Base-by-base conservation (phyloP, 2,113 vertebrate genomes). In the Micromys minutus region DNA sequence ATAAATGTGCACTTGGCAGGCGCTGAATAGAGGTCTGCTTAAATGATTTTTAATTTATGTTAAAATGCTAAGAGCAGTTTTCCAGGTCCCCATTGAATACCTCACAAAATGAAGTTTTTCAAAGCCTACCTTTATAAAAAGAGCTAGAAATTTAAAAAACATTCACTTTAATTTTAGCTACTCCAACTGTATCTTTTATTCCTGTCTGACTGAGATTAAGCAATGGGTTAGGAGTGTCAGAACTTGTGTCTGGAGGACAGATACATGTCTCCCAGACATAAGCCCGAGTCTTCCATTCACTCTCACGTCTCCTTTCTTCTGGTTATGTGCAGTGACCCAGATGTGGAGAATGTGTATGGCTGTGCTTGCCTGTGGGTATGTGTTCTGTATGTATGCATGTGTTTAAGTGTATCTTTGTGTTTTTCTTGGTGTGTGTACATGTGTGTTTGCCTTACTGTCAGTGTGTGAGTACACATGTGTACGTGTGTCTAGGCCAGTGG, bases 1-100 rank as follows among this genome's bases (percentile, higher is more conserved):
- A 97, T 96, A 93, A 96, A 96, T 94, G 94, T 89, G 87, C 79
- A 84, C 21, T 87, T 97, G 97, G 94, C 96, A 95, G 86, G 92
- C 72, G 89, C 90, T 94, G 94, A 96, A 96, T 72, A 97, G 93
- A 96, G 67, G 74, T 67, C 93, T 93, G 95, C 92, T 91, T 94
- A 97, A 96, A 98, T 92, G 95, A 94, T 93, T 96, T 96, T 98
- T 97, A 97, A 97, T 98, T 97, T 96, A 97, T 95, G 97, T 94
- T 98, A 96, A 98, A 97, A 94, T 87, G 88, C 94, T 96, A 98
- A 96, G 86, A 96, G 90, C 86, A 42, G 75, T 96, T 97, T 97
- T 97, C 80, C 93, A 96, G 93, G 95, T 94, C 93, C 57, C 92
- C 29, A 39, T 5, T 76, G 87, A 96, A 76, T 84, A 94, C 88